Evolutionary conservation across 2,113 vertebrate species (phyloP).

Genomic region (Alosa alosa): DNA sequence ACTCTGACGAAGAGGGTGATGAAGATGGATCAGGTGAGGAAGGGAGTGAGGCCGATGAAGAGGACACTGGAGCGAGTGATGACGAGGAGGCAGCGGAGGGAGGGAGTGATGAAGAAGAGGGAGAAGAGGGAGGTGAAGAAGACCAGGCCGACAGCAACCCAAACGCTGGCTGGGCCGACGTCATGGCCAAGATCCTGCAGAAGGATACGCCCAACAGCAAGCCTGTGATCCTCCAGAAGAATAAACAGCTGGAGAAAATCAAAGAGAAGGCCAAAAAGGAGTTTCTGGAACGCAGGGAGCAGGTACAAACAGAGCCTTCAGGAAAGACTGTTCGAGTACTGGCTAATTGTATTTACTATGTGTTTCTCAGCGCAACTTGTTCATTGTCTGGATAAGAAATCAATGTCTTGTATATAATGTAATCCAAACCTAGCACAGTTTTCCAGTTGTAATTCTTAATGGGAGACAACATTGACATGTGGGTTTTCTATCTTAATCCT

Average conservation of each 20-base stretch:
- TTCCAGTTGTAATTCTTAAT: too few relatives aligned
- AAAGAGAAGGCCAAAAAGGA: conserved; percentile 75
- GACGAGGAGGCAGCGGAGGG: conserved; percentile 10
- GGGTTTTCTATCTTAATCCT: too few relatives aligned
- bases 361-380: too few relatives aligned
- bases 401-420: too few relatives aligned
- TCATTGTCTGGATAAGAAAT: too few relatives aligned
- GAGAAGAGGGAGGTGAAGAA: conserved; percentile 9
- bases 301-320: conserved; percentile 63
- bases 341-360: background rate
- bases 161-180: conserved; percentile 85
- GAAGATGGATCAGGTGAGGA: conserved; percentile 15
- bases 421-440: too few relatives aligned
- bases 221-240: conserved; percentile 81
- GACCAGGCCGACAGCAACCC: conserved; percentile 50
- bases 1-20: background rate
- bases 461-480: too few relatives aligned
- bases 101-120: background rate
- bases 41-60: conserved; percentile 28
- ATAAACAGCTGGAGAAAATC: conserved; percentile 78
- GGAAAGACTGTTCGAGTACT: too few relatives aligned
- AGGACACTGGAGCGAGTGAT: conserved; percentile 33
- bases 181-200: conserved; percentile 91
- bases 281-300: conserved; percentile 74
- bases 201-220: conserved; percentile 76